phyloP scores from a whole-genome alignment of 2,113 vertebrate species.

The Ciconia boyciana region DNA sequence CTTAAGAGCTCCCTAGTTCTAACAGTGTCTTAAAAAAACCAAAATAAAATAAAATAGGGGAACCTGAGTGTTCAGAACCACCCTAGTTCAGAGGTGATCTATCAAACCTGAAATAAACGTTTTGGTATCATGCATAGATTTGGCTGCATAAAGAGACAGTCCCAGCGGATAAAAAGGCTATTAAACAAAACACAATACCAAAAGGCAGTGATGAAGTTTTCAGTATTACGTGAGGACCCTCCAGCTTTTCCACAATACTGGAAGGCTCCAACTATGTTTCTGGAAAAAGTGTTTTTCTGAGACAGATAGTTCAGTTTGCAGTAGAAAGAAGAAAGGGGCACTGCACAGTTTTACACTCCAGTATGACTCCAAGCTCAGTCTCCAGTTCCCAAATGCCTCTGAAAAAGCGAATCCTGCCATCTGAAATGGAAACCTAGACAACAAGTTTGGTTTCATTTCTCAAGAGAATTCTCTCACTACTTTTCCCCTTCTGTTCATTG shows the following conservation, averaged over 20 bases:
- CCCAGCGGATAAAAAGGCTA: background rate
- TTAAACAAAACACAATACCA: background rate
- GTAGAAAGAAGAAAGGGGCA: background rate
- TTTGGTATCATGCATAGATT: background rate
- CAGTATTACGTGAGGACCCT: background rate
- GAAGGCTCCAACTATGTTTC: background rate
- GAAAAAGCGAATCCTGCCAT: background rate
- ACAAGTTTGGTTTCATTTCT: background rate
- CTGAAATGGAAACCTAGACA: background rate
- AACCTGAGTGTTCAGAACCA: background rate
- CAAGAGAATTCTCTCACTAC: background rate
- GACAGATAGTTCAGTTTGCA: background rate
- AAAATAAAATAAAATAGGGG: background rate
- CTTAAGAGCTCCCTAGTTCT: background rate
- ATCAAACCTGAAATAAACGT: background rate
- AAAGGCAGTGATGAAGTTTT: background rate
- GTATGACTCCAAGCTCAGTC: background rate
- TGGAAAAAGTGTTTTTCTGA: background rate
- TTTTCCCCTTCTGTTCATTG: background rate
- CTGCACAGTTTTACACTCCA: background rate
- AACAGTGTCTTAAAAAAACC: background rate
- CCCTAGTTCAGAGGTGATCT: background rate
- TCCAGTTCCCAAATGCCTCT: background rate
- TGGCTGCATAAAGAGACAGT: background rate
- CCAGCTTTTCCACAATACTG: background rate